A percentile compares a stretch with the other conserved stretches of the same genome.
These are phyloP conservation scores for Trematomus bernacchii DNA, from an alignment of 2,797 vertebrate genomes.

Conservation along the genomic window DNA sequence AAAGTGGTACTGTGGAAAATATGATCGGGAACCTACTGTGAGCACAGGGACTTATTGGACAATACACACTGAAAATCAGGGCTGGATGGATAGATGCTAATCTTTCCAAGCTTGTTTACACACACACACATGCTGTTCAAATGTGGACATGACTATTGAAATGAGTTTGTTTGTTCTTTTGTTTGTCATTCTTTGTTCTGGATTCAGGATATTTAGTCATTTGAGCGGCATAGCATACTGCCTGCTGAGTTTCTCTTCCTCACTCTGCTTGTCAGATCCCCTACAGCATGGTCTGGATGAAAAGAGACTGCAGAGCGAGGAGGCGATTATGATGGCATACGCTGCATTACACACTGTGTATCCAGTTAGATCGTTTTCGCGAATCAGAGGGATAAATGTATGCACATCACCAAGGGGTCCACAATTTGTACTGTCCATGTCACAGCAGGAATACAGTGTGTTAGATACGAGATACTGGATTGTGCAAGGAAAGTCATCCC, in stretches of 20 bases:
- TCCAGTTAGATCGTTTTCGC: neutral
- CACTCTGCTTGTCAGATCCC: conserved; percentile 21
- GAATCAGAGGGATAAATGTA: conserved; percentile 26
- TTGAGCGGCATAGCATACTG: neutral
- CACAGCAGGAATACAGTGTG: conserved; percentile 4
- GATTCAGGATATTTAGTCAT: conserved; percentile 38
- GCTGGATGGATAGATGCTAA: conserved; percentile 30
- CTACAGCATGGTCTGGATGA: conserved; percentile 1
- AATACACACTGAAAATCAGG: conserved; percentile 9
- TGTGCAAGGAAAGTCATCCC: neutral
- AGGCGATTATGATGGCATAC: conserved; percentile 14
- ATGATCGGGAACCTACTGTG: conserved; percentile 17
- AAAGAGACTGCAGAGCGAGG: conserved; percentile 5
- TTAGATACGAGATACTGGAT: neutral
- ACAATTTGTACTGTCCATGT: neutral
- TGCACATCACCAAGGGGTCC: neutral
- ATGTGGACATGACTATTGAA: neutral
- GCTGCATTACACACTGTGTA: conserved; percentile 20
- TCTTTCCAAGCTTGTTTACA: conserved; percentile 32
- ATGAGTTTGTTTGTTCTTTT: conserved; percentile 12
- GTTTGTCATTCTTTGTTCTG: conserved; percentile 14
- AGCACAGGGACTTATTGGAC: conserved; percentile 3
- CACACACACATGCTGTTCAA: neutral
- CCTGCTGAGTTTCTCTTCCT: conserved; percentile 30
- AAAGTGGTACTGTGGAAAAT: conserved; percentile 18